phyloP scores from a whole-genome alignment of 2,113 vertebrate species.

The Felis chaus region DNA sequence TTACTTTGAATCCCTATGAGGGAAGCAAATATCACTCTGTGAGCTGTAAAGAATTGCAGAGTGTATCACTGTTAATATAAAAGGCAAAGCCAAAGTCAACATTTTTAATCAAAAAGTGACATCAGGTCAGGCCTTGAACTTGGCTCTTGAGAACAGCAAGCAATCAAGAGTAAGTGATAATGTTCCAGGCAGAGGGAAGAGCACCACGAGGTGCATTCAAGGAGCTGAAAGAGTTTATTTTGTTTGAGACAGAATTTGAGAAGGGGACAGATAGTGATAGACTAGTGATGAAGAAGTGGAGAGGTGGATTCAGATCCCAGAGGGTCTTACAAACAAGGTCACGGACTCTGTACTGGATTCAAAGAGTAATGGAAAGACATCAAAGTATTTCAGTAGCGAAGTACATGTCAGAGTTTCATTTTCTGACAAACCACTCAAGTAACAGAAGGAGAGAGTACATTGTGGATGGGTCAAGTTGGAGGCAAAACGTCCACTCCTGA shows the following conservation, averaged over 20 bases:
- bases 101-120: conserved; percentile 77
- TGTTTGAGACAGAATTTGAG: not conserved
- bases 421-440: not conserved
- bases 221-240: not conserved
- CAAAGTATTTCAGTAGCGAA: not conserved
- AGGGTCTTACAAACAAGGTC: conserved; percentile 27
- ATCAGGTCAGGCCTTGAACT: conserved; percentile 72
- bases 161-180: conserved; percentile 46
- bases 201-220: not conserved
- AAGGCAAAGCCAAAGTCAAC: conserved; percentile 76
- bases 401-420: conserved; percentile 7
- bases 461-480: not conserved
- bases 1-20: conserved; percentile 60
- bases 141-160: conserved; percentile 70
- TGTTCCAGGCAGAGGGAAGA: conserved; percentile 39
- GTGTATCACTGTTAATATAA: conserved; percentile 76
- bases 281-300: not conserved
- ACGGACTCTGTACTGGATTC: not conserved
- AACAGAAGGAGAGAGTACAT: not conserved
- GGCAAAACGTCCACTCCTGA: not conserved
- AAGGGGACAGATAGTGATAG: not conserved
- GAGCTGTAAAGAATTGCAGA: conserved; percentile 72
- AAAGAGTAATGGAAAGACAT: not conserved
- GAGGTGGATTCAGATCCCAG: not conserved
- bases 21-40: conserved; percentile 69